phyloP scores from a whole-genome alignment of 2,888 invertebrate species.

The Brachynemurus nebulosus region DNA sequence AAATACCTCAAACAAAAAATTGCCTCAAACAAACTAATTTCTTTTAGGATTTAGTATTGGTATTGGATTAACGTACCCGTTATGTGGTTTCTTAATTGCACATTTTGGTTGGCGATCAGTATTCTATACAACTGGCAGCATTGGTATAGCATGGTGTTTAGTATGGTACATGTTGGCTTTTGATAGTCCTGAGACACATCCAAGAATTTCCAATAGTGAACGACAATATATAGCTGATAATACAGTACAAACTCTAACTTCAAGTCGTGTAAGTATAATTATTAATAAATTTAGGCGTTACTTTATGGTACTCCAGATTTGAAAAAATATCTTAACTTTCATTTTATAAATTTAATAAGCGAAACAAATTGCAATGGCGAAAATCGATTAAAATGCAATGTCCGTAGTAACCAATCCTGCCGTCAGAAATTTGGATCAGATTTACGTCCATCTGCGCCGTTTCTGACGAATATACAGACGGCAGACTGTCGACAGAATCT shows the following conservation, averaged over 20 bases:
- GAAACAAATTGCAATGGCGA: too few relatives aligned
- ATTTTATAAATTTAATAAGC: too few relatives aligned
- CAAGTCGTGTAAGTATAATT: constrained; percentile 26
- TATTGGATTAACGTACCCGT: constrained; percentile 54
- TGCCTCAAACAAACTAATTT: background rate
- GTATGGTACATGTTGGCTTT: constrained; percentile 55
- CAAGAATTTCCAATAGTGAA: constrained; percentile 49
- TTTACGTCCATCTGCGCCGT: too few relatives aligned
- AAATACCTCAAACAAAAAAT: too few relatives aligned
- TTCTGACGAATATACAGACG: too few relatives aligned
- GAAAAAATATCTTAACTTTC: too few relatives aligned
- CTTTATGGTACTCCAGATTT: too few relatives aligned
- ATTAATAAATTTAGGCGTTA: background rate
- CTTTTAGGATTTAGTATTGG: constrained; percentile 53
- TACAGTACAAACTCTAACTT: constrained; percentile 35
- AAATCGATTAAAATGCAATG: too few relatives aligned
- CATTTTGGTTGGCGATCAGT: constrained; percentile 52
- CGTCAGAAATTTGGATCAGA: too few relatives aligned
- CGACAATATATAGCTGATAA: constrained; percentile 50
- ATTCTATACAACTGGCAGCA: constrained; percentile 54
- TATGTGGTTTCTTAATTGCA: constrained; percentile 54
- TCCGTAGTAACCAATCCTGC: too few relatives aligned
- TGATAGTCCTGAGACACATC: constrained; percentile 52
- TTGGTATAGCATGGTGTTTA: constrained; percentile 49
- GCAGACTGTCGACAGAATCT: too few relatives aligned